Conservation (phyloP, 23 tunicate genomes). For the Ciona savignyi region DNA sequence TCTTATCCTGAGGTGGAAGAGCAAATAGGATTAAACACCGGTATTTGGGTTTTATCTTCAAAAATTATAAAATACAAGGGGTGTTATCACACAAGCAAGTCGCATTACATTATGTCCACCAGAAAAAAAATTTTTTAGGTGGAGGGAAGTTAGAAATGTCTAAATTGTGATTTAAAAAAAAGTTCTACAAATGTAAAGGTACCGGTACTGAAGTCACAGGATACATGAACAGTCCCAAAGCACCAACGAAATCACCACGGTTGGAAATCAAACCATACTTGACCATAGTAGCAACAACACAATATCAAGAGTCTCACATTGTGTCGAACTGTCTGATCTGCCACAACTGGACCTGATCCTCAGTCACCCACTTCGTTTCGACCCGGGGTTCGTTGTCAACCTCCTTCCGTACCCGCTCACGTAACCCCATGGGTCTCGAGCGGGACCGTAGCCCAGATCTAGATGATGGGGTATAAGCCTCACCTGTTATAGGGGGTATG, state of each 20-base stretch:
- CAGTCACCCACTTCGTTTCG: slow-evolving; percentile 62
- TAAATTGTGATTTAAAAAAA: too few relatives aligned
- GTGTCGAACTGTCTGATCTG: slow-evolving; percentile 86
- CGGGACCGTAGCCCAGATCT: slow-evolving; percentile 65
- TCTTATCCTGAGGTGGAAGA: neutral
- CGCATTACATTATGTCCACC: too few relatives aligned
- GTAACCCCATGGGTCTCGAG: slow-evolving; percentile 38
- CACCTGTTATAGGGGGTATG: slow-evolving; percentile 50
- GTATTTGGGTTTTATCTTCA: too few relatives aligned
- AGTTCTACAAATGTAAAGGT: too few relatives aligned
- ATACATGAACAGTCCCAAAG: too few relatives aligned
- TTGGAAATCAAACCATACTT: neutral
- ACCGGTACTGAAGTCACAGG: too few relatives aligned
- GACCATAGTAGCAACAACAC: neutral
- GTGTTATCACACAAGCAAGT: too few relatives aligned
- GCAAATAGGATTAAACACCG: too few relatives aligned
- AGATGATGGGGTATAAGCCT: slow-evolving; percentile 81
- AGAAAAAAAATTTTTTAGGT: too few relatives aligned
- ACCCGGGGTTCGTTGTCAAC: slow-evolving; percentile 40
- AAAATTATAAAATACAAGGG: too few relatives aligned
- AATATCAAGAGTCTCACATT: too few relatives aligned
- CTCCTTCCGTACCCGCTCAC: slow-evolving; percentile 54
- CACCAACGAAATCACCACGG: neutral
- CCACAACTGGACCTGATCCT: slow-evolving; percentile 77
- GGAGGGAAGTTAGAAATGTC: too few relatives aligned